Percentiles rank a stretch among this genome's conserved stretches.
phyloP scores from a whole-genome alignment of 2,888 invertebrate species.

The Eristalis arbustorum region DNA sequence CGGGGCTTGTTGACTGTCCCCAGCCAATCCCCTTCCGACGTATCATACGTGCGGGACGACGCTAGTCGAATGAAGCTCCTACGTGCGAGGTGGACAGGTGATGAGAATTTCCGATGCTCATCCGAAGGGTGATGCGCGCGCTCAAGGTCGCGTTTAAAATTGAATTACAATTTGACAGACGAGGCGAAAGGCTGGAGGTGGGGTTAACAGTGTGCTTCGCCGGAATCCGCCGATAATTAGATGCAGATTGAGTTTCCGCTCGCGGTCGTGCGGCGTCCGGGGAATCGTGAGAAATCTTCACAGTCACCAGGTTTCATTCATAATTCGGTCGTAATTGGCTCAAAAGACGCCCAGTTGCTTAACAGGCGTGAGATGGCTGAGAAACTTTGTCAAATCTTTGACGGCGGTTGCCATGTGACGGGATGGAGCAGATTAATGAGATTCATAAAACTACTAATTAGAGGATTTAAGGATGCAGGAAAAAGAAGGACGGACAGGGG shows the following conservation, averaged over 20 bases:
- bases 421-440: not conserved
- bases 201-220: slow-evolving; percentile 13
- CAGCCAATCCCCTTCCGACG: not conserved
- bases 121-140: not conserved
- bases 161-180: slow-evolving; percentile 6
- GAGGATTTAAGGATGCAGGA: too few relatives aligned
- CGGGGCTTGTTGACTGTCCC: slow-evolving; percentile 28
- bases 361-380: not conserved
- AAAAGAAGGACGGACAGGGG: too few relatives aligned
- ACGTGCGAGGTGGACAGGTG: slow-evolving; percentile 47
- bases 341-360: not conserved
- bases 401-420: not conserved
- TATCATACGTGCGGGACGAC: slow-evolving; percentile 34
- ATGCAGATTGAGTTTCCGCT: slow-evolving; percentile 25
- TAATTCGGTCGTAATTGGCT: slow-evolving; percentile 7
- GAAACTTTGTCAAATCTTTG: not conserved
- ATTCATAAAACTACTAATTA: too few relatives aligned
- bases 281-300: not conserved
- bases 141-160: slow-evolving; percentile 38
- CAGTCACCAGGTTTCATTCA: not conserved
- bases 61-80: slow-evolving; percentile 15
- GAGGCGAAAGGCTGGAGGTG: not conserved
- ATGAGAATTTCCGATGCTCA: not conserved
- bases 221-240: not conserved
- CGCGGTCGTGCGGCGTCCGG: not conserved